Evolutionary conservation across 2,888 invertebrate genomes (phyloP).

Genomic region (Campoplex capitator): DNA sequence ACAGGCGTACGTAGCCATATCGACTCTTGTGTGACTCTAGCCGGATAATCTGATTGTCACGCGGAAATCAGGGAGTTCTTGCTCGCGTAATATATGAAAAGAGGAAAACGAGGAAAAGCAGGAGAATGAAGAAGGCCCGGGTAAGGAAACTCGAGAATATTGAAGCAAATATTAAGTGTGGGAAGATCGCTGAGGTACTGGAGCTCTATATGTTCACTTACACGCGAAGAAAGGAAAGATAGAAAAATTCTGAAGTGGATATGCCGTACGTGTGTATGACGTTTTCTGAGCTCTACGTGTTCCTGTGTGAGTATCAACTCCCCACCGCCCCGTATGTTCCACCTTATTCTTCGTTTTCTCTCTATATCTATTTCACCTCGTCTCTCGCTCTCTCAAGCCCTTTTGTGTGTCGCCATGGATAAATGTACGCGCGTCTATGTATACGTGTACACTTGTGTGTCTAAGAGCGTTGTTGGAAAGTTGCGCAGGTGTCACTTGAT

Average conservation of each 20-base stretch:
- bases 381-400: conserved; percentile 39
- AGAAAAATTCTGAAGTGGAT: conserved; percentile 26
- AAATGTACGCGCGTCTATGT: conserved; percentile 1
- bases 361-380: conserved; percentile 4
- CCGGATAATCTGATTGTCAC: conserved; percentile 54
- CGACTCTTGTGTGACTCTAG: conserved; percentile 32
- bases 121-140: conserved; percentile 11
- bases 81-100: conserved; percentile 20
- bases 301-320: conserved; percentile 49
- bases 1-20: not conserved
- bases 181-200: conserved; percentile 29
- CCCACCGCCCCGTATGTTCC: conserved; percentile 49
- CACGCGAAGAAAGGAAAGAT: conserved; percentile 1
- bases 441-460: conserved; percentile 35
- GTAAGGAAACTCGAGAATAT: conserved; percentile 49
- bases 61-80: conserved; percentile 57
- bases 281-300: conserved; percentile 54
- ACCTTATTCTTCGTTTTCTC: no score
- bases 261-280: conserved; percentile 63
- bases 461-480: conserved; percentile 72
- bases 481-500: conserved; percentile 82
- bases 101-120: not conserved
- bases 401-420: conserved; percentile 24
- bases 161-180: conserved; percentile 54
- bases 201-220: not conserved